phyloP scores from a whole-genome alignment of 2,113 vertebrate genomes.

The Corydoras maculifer region DNA sequence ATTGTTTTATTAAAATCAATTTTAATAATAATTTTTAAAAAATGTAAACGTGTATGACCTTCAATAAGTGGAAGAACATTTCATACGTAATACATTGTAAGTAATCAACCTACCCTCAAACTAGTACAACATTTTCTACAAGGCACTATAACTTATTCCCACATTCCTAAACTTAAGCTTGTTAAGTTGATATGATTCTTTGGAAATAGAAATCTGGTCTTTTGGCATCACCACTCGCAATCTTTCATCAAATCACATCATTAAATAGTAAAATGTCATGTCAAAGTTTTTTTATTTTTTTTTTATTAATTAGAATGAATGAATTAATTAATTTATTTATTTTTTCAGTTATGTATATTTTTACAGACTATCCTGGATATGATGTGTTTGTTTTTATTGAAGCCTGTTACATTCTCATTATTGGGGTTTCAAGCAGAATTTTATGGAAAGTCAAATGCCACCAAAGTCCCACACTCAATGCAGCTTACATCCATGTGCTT shows the following conservation, averaged over 20 bases:
- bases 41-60: no score
- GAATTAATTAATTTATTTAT: no score
- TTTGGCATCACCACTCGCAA: neutral
- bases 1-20: no score
- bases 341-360: neutral
- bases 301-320: no score
- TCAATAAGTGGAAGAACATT: no score
- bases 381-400: slow-evolving; percentile 17
- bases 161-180: neutral
- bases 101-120: no score
- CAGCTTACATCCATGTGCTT: slow-evolving; percentile 35
- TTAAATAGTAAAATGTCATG: slow-evolving; percentile 9
- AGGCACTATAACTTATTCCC: neutral
- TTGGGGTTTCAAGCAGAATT: slow-evolving; percentile 37
- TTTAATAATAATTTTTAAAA: no score
- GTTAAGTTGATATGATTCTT: slow-evolving; percentile 1
- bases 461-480: slow-evolving; percentile 33
- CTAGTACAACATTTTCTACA: neutral
- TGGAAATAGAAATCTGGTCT: neutral
- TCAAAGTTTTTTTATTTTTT: neutral
- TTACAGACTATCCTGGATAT: slow-evolving; percentile 11
- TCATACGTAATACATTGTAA: no score
- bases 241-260: slow-evolving; percentile 5
- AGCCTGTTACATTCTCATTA: slow-evolving; percentile 29
- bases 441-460: slow-evolving; percentile 39